Evolutionary conservation across 2,888 invertebrate species (phyloP).

Genomic region (Acronicta psi): DNA sequence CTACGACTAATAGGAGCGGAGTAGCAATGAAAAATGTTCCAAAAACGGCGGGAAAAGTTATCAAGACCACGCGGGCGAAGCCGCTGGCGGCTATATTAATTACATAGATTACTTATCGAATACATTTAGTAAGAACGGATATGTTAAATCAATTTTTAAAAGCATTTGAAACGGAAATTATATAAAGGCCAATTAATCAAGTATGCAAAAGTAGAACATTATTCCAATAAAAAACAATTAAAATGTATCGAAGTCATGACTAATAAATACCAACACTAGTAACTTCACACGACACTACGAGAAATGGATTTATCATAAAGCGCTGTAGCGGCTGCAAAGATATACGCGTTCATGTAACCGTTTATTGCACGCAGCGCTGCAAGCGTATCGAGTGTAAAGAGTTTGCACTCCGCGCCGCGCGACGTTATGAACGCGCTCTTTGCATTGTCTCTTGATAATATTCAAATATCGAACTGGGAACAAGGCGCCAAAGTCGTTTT

Average conservation of each 20-base stretch:
- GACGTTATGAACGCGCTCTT: constrained; percentile 16
- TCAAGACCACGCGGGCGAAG: no score
- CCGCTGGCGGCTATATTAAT: no score
- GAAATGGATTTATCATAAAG: constrained; percentile 6
- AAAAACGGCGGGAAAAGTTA: no score
- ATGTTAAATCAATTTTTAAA: no score
- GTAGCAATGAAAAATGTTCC: no score
- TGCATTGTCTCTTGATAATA: constrained; percentile 38
- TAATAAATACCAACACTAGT: constrained; percentile 24
- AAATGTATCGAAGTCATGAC: constrained; percentile 33
- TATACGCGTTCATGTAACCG: neutral
- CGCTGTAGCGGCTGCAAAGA: constrained; percentile 30
- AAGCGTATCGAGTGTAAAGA: constrained; percentile 34
- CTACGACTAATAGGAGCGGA: no score
- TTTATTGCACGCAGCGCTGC: constrained; percentile 44
- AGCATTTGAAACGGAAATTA: neutral
- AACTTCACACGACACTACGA: constrained; percentile 62
- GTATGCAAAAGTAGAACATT: neutral
- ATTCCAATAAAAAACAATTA: constrained; percentile 41
- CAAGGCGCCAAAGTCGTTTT: constrained; percentile 50
- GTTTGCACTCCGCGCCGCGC: constrained; percentile 66
- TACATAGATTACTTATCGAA: no score
- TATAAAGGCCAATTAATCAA: constrained; percentile 1
- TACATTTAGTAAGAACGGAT: no score
- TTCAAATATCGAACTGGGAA: constrained; percentile 41